phyloP scores from a whole-genome alignment of 2,797 vertebrate genomes.

The Microchirus variegatus region DNA sequence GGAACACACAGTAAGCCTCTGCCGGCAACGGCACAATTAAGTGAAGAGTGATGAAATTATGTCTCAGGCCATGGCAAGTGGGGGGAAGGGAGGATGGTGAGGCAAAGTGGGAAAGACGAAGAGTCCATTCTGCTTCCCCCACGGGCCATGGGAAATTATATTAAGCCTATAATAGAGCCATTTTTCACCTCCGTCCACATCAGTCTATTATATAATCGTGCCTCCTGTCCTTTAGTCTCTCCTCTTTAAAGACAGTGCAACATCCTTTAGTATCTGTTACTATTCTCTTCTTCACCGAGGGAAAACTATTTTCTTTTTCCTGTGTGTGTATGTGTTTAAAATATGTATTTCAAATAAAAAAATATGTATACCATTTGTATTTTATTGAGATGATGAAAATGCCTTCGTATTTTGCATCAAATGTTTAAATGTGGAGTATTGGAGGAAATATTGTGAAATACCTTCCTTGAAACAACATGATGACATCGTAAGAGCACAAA shows the following conservation, averaged over 20 bases:
- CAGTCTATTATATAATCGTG: constrained; percentile 46
- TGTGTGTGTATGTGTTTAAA: constrained; percentile 25
- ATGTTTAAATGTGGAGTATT: too few relatives aligned
- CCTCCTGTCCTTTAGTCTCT: constrained; percentile 35
- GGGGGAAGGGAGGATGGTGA: constrained; percentile 59
- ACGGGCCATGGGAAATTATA: constrained; percentile 72
- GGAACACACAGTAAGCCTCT: constrained; percentile 56
- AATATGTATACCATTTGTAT: too few relatives aligned
- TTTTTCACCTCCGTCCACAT: constrained; percentile 72
- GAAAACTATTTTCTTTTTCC: constrained; percentile 20
- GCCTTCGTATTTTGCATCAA: too few relatives aligned
- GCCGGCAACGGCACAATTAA: constrained; percentile 72
- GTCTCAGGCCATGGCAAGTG: constrained; percentile 69
- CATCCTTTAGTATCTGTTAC: constrained; percentile 11
- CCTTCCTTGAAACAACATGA: too few relatives aligned
- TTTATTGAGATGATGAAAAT: too few relatives aligned
- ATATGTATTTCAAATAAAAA: constrained; percentile 13
- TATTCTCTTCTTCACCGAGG: background rate
- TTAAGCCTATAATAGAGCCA: constrained; percentile 72
- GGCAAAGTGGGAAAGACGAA: constrained; percentile 59
- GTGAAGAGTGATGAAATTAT: constrained; percentile 79
- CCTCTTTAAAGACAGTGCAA: constrained; percentile 29
- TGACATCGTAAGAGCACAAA: too few relatives aligned
- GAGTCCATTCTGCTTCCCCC: constrained; percentile 73
- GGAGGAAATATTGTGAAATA: too few relatives aligned